Conservation (phyloP, 2,113 vertebrate species). For the Sorex fumeus region DNA sequence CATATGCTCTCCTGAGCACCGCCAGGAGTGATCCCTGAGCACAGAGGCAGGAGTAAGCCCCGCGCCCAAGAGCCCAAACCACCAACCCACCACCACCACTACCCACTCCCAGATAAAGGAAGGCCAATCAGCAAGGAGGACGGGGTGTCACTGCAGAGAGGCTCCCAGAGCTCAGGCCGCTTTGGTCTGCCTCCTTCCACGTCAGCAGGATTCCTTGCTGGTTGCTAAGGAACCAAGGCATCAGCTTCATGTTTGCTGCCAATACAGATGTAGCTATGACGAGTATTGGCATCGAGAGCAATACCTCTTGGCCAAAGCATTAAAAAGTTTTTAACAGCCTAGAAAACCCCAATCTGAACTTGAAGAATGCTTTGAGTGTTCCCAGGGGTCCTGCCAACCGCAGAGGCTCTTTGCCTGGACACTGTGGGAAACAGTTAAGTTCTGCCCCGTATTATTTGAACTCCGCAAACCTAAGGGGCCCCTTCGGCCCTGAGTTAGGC, state of each 20-base stretch:
- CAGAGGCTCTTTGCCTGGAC: not conserved
- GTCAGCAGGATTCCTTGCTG: not conserved
- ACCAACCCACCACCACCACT: no score
- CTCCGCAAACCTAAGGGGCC: not conserved
- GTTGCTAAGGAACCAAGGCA: not conserved
- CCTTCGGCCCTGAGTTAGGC: not conserved
- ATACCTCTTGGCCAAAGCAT: not conserved
- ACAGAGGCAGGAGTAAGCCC: no score
- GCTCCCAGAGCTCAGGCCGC: not conserved
- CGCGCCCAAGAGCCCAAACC: no score
- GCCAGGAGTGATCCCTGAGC: no score
- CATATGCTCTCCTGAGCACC: no score
- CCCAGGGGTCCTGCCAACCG: not conserved
- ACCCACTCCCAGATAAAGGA: not conserved
- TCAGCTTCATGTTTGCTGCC: not conserved
- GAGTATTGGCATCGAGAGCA: not conserved
- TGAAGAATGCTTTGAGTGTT: not conserved
- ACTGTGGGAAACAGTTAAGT: not conserved
- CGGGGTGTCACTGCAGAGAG: not conserved
- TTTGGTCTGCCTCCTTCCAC: not conserved
- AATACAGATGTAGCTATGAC: not conserved
- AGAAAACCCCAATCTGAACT: conserved; percentile 2
- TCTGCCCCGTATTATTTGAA: not conserved
- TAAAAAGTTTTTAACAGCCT: not conserved
- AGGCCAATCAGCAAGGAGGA: not conserved